These are phyloP conservation scores for Galaxea fascicularis DNA, from an alignment of 92 coral and sea anemone species.

Conservation along the genomic window DNA sequence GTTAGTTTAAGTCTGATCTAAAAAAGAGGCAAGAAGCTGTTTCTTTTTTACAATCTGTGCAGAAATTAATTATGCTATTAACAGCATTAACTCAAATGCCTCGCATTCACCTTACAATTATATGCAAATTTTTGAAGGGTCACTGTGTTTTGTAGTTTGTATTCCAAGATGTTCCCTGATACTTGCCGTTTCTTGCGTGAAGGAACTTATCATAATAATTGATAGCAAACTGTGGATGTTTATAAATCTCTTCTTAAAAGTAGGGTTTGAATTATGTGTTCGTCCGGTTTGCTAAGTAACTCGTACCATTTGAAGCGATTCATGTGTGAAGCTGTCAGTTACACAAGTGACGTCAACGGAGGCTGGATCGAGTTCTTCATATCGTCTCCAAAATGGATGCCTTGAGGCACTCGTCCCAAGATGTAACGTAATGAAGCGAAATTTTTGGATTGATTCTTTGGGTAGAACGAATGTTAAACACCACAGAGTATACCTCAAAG, in stretches of 20 bases:
- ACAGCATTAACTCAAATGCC: conserved; percentile 18
- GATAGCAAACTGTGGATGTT: conserved; percentile 9
- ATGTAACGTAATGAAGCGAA: conserved; percentile 67
- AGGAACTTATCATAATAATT: neutral
- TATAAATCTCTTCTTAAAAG: conserved; percentile 14
- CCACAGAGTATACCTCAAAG: conserved; percentile 50
- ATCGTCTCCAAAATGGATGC: conserved; percentile 85
- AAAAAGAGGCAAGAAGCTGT: neutral
- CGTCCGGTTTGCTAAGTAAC: conserved; percentile 24
- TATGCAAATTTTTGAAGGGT: conserved; percentile 12
- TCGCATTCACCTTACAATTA: neutral
- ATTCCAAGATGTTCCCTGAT: neutral
- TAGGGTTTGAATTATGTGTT: conserved; percentile 9
- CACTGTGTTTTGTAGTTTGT: neutral
- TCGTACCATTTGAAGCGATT: conserved; percentile 23
- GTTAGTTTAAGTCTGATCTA: neutral
- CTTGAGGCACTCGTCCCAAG: conserved; percentile 53
- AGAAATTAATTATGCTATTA: conserved; percentile 26
- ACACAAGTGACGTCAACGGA: conserved; percentile 80
- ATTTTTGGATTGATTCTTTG: conserved; percentile 39
- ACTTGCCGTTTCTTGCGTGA: neutral
- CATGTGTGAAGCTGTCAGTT: conserved; percentile 58
- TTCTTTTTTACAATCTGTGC: neutral
- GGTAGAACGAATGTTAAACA: conserved; percentile 63
- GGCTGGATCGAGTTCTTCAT: conserved; percentile 78